A percentile compares a stretch with the other conserved stretches of the same genome.
Evolutionary conservation across 2,888 invertebrate genomes (phyloP).

Genomic region (Hyles lineata): DNA sequence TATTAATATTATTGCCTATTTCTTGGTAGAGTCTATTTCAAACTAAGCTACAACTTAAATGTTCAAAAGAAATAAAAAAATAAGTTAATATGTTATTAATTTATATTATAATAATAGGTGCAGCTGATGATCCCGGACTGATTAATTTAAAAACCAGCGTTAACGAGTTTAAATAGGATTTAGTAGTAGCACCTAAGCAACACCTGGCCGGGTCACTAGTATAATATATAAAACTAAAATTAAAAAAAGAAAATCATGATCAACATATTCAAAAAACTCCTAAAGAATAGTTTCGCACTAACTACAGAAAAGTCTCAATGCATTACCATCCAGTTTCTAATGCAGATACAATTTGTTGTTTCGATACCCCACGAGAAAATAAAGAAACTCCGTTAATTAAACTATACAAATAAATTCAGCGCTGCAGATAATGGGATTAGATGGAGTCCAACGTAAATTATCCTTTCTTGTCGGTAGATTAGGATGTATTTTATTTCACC

Average conservation of each 20-base stretch:
- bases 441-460: constrained; percentile 35
- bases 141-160: too few relatives aligned
- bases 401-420: constrained; percentile 28
- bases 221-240: not conserved
- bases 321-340: not conserved
- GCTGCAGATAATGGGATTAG: constrained; percentile 35
- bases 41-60: too few relatives aligned
- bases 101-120: too few relatives aligned
- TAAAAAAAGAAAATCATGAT: not conserved
- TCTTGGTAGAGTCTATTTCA: too few relatives aligned
- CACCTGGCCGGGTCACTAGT: too few relatives aligned
- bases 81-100: too few relatives aligned
- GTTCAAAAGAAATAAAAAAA: too few relatives aligned
- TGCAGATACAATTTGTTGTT: not conserved
- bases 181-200: too few relatives aligned
- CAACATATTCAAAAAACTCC: not conserved
- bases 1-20: too few relatives aligned
- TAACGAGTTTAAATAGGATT: too few relatives aligned
- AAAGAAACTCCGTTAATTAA: constrained; percentile 20
- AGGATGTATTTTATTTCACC: constrained; percentile 49
- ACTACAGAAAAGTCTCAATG: not conserved
- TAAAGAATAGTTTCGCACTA: not conserved
- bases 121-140: too few relatives aligned
- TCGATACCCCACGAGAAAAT: constrained; percentile 11
- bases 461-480: constrained; percentile 40